A percentile compares a stretch with the other conserved stretches of the same genome.
Conservation (phyloP, 2,797 vertebrate genomes). For the Anguilla pacifica region DNA sequence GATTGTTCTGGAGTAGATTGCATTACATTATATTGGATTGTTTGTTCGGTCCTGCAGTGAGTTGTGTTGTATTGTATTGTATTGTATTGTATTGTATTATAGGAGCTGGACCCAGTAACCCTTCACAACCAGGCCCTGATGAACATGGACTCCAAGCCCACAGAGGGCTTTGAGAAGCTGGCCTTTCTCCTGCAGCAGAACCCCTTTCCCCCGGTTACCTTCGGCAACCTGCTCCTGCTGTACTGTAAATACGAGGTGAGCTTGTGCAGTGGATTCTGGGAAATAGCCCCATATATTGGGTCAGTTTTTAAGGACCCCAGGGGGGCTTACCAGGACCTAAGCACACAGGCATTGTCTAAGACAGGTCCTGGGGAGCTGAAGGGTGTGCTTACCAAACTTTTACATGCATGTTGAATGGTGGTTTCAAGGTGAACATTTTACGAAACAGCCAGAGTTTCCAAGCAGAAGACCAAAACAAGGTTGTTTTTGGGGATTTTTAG, state of each 20-base stretch:
- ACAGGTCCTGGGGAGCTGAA: too few relatives aligned
- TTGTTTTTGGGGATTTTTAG: not conserved
- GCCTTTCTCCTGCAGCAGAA: constrained; percentile 93
- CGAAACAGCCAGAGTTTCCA: not conserved
- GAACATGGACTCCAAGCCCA: constrained; percentile 91
- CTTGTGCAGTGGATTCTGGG: not conserved
- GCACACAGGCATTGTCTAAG: not conserved
- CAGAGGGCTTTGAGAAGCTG: constrained; percentile 91
- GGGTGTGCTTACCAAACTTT: not conserved
- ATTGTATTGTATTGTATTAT: not conserved
- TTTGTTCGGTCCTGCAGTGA: too few relatives aligned
- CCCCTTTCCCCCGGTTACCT: constrained; percentile 90
- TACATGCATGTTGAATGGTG: not conserved
- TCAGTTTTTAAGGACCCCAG: not conserved
- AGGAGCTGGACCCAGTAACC: constrained; percentile 91
- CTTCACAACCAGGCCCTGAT: constrained; percentile 94
- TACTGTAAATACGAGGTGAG: constrained; percentile 90
- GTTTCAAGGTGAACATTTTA: not conserved
- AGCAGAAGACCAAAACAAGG: not conserved
- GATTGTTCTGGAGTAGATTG: not conserved
- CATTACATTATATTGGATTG: not conserved
- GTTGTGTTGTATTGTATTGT: not conserved
- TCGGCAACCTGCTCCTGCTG: constrained; percentile 90
- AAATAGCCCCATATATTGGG: not conserved
- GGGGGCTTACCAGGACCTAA: not conserved